Base-by-base conservation (phyloP, 2,888 invertebrate genomes). In the Carcina quercana region DNA sequence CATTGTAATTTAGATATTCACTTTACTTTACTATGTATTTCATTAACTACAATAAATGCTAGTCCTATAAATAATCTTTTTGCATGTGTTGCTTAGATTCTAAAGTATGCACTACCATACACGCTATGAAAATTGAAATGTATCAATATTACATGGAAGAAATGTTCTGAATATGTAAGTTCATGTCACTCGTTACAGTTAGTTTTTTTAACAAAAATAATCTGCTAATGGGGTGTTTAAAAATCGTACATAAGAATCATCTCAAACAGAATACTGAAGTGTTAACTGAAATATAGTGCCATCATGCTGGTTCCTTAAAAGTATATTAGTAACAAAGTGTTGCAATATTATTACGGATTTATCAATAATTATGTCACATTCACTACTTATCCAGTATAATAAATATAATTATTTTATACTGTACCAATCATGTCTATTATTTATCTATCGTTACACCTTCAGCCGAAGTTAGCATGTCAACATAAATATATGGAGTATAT, bases 401-500 rank as follows among this genome's bases (percentile, higher is more conserved):
- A 64, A 69, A 70, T 64, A 66, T 63, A 7, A 68, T 65, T 64
- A 69, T 75, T 75, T 74, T 72, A 60, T 69, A 74, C 60, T 46
- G 44, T 58, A 64, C 25, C 29, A 34, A 41, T 22, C 37, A 12
- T 40, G 33, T 49, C 46, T 53, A 41, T 37, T 32, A 40, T 38
- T 32, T 27, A n/a, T n/a, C n/a, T n/a, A n/a, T n/a, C n/a, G n/a
- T n/a, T n/a, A n/a, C n/a, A n/a, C n/a, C n/a, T n/a, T n/a, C n/a
- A n/a, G n/a, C n/a, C n/a, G n/a, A n/a, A n/a, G n/a, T n/a, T n/a
- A n/a, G n/a, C n/a, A n/a, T n/a, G n/a, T n/a, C n/a, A n/a, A n/a
- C n/a, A n/a, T n/a, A n/a, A n/a, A n/a, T n/a, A n/a, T n/a, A n/a
- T n/a, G n/a, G n/a, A n/a, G n/a, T n/a, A n/a, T n/a, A n/a, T n/a